These are phyloP conservation scores for Caranx melampygus DNA, from an alignment of 2,113 vertebrate genomes.

Conservation along the genomic window DNA sequence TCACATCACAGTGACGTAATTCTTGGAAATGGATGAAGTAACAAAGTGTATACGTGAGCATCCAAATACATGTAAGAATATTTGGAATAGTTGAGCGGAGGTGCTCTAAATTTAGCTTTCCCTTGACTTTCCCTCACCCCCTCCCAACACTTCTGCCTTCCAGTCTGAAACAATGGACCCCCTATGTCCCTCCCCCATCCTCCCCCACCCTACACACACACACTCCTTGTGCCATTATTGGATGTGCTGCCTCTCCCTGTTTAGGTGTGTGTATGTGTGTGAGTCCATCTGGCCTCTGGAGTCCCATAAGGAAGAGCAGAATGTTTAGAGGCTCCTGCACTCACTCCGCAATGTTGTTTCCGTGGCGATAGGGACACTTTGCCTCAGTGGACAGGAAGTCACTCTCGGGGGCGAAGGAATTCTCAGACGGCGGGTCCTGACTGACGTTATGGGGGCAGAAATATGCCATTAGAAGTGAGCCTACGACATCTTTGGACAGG, in stretches of 20 bases:
- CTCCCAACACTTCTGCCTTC: slow-evolving; percentile 79
- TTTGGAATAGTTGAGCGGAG: slow-evolving; percentile 80
- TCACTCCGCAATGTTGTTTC: slow-evolving; percentile 58
- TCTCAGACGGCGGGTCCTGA: slow-evolving; percentile 64
- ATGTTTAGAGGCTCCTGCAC: slow-evolving; percentile 61
- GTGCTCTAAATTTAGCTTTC: slow-evolving; percentile 82
- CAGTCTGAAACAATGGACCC: slow-evolving; percentile 84
- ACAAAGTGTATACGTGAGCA: slow-evolving; percentile 77
- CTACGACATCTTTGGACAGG: slow-evolving; percentile 43
- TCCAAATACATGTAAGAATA: slow-evolving; percentile 73
- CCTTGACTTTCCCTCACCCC: slow-evolving; percentile 78
- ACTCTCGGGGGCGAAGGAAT: slow-evolving; percentile 62
- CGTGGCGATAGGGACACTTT: slow-evolving; percentile 66
- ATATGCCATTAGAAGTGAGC: slow-evolving; percentile 40
- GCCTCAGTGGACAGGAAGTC: slow-evolving; percentile 76
- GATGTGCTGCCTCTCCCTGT: slow-evolving; percentile 61
- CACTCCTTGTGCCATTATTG: slow-evolving; percentile 67
- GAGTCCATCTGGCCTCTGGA: slow-evolving; percentile 65
- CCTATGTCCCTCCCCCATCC: slow-evolving; percentile 69
- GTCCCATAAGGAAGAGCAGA: slow-evolving; percentile 77
- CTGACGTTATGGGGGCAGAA: slow-evolving; percentile 56
- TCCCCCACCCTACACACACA: slow-evolving; percentile 54
- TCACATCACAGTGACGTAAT: slow-evolving; percentile 37
- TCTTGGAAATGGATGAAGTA: slow-evolving; percentile 58
- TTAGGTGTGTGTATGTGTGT: slow-evolving; percentile 65